Evolutionary conservation across 2,113 vertebrate genomes (phyloP).

Genomic region (Pangasianodon hypophthalmus): DNA sequence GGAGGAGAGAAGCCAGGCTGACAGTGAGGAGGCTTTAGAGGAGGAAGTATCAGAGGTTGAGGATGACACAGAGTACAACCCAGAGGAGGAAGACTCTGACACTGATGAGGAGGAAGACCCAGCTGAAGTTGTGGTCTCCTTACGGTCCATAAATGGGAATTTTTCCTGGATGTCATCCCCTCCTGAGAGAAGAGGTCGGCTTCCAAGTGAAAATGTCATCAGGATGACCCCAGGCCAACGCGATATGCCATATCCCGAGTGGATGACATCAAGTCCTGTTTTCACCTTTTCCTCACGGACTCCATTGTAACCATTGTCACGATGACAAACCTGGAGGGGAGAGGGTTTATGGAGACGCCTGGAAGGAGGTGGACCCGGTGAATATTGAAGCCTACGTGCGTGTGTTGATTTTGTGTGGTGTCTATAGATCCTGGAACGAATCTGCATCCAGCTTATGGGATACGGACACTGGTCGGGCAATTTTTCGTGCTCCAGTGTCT

Average conservation of each 20-base stretch:
- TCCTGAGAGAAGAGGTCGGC: neutral
- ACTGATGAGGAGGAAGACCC: neutral
- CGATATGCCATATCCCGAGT: neutral
- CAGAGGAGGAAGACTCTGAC: slow-evolving; percentile 1
- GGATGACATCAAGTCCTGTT: neutral
- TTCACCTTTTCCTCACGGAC: neutral
- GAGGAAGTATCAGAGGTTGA: neutral
- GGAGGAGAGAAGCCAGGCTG: neutral
- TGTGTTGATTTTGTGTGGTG: neutral
- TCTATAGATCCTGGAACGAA: neutral
- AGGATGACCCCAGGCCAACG: neutral
- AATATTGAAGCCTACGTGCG: neutral
- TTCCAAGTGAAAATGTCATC: neutral
- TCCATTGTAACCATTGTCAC: too few relatives aligned
- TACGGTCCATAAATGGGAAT: neutral
- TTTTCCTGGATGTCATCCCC: neutral
- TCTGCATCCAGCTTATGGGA: neutral
- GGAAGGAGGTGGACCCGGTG: neutral
- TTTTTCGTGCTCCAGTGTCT: neutral
- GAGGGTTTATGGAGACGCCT: neutral
- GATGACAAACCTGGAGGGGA: neutral
- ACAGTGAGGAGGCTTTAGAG: neutral
- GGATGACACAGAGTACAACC: neutral
- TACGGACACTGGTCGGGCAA: neutral
- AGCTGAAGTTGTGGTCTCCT: neutral